Evolutionary conservation across 1,140 invertebrate species (phyloP), one percentile per base, ranked within the genome.

Genomic region (Aleiodes sp.): DNA sequence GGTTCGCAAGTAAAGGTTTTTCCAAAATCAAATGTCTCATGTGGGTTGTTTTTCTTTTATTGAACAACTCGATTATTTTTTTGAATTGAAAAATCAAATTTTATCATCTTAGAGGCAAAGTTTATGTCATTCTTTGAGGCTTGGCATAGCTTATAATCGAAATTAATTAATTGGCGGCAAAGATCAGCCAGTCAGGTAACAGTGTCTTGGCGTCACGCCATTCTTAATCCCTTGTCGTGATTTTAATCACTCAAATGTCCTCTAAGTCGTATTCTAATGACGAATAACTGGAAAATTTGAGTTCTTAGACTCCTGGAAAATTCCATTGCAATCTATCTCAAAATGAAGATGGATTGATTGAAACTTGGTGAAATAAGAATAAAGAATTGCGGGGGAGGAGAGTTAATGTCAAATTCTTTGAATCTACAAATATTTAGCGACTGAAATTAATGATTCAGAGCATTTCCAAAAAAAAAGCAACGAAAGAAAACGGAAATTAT

Each of bases 161-260:
- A 63, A 63, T 63, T 63, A 63, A 63, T 63, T 63, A 63, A 63
- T 63, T 63, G 33, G 60, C 60, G 8, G 14, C 10, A 28, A 24
- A 37, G 31, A 63, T 4, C 4, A 43, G 28, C 7, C 19, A 12
- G 59, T 28, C 10, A 39, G 31, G 16, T n/a, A 24, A 33, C 14
- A 43, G 10, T 12, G 31, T 24, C 56, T 31, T 59, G 33, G 12
- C 63, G 65, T 70, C 64, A 70, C 73, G 70, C 56, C 28, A n/a
- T 68, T 70, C 73, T 73, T 74, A 74, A 74, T 73, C 69, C 72
- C 65, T 68, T 31, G 65, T 52, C 66, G 63, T 62, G 71, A 75
- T 62, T 76, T 73, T 78, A 75, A 78, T 78, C 73, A 78, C 72
- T 72, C 70, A 70, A 75, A 73, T 73, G 71, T 75, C 28, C 39